Evolutionary conservation across 2,797 vertebrate species (phyloP).

Genomic region (Phalloptychus januarius): DNA sequence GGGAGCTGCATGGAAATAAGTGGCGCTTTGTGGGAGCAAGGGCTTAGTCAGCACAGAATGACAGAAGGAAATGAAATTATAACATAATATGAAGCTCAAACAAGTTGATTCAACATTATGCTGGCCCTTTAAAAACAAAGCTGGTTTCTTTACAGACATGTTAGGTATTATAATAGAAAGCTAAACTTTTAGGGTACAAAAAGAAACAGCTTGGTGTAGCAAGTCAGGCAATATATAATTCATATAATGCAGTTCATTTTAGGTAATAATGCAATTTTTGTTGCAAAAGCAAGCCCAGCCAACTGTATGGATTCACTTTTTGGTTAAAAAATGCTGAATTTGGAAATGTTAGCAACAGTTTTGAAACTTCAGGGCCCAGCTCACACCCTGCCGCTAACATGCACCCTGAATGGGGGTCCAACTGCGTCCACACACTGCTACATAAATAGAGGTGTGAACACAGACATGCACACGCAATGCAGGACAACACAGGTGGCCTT

Average conservation of each 20-base stretch:
- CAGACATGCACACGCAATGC: too few species aligned
- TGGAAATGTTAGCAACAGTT: neutral
- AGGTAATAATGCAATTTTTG: neutral
- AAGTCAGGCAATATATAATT: too few species aligned
- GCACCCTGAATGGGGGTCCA: neutral
- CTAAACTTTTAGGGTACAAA: neutral
- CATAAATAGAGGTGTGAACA: neutral
- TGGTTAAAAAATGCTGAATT: neutral
- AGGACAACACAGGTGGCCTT: neutral
- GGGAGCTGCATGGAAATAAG: too few species aligned
- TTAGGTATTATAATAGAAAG: neutral
- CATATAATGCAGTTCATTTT: neutral
- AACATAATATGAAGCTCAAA: too few species aligned
- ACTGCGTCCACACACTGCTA: neutral
- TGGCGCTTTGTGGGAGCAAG: too few species aligned
- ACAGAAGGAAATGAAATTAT: too few species aligned
- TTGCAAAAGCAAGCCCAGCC: neutral
- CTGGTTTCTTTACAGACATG: neutral
- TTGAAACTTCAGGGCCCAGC: neutral
- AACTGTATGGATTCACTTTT: neutral
- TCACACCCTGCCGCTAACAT: neutral
- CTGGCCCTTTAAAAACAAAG: neutral
- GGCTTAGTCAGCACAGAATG: too few species aligned
- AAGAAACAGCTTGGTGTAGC: neutral
- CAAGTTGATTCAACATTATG: too few species aligned